phyloP scores from a whole-genome alignment of 2,888 invertebrate species.

The Amphimallon solstitiale region DNA sequence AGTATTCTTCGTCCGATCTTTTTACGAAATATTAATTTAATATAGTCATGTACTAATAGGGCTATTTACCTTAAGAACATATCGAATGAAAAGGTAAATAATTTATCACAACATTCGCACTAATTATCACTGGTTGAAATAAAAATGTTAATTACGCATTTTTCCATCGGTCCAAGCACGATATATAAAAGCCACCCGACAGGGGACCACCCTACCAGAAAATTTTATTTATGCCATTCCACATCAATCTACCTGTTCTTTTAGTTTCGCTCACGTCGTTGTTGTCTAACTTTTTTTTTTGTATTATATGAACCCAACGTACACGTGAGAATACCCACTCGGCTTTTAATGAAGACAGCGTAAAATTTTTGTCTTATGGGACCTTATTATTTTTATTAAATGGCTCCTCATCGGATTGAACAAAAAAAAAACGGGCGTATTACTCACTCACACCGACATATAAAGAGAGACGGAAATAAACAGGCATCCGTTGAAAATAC shows the following conservation, averaged over 20 bases:
- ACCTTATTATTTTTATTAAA: slow-evolving; percentile 38
- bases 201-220: slow-evolving; percentile 38
- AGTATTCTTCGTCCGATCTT: too few relatives aligned
- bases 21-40: too few relatives aligned
- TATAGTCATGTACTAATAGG: not conserved
- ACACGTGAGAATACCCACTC: slow-evolving; percentile 35
- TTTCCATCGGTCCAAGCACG: slow-evolving; percentile 13
- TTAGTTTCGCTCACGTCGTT: slow-evolving; percentile 28
- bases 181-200: slow-evolving; percentile 21
- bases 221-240: slow-evolving; percentile 41
- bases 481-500: too few relatives aligned
- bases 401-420: slow-evolving; percentile 28
- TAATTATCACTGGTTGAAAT: slow-evolving; percentile 38
- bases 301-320: slow-evolving; percentile 1
- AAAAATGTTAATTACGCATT: slow-evolving; percentile 38
- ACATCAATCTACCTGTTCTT: slow-evolving; percentile 39
- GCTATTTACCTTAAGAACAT: not conserved
- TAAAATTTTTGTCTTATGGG: slow-evolving; percentile 40
- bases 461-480: slow-evolving; percentile 17
- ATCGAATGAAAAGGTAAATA: slow-evolving; percentile 13
- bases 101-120: slow-evolving; percentile 15
- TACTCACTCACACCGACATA: too few relatives aligned
- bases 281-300: slow-evolving; percentile 24
- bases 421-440: slow-evolving; percentile 27
- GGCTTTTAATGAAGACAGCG: slow-evolving; percentile 39